A percentile compares a stretch with the other conserved stretches of the same genome.
Conservation (phyloP, 2,888 invertebrate genomes). For the Aspidiotus destructor region DNA sequence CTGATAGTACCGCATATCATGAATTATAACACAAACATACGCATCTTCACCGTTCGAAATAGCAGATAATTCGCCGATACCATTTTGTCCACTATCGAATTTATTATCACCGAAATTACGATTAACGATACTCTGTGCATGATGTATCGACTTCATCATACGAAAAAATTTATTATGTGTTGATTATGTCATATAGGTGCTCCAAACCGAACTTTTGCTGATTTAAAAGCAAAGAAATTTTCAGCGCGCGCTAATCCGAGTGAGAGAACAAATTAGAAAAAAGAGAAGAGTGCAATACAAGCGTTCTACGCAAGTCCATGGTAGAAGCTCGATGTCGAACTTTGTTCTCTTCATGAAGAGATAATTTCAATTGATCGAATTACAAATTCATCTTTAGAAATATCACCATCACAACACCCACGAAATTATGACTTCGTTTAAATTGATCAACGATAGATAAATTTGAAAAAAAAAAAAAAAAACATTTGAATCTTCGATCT, state of each 20-base stretch:
- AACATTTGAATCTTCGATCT: constrained; percentile 21
- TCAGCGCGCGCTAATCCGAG: constrained; percentile 32
- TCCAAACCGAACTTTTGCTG: constrained; percentile 21
- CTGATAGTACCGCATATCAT: constrained; percentile 28
- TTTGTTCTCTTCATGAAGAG: background rate
- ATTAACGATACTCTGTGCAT: constrained; percentile 19
- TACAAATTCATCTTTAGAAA: too few species aligned
- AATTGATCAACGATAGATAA: background rate
- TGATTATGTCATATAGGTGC: constrained; percentile 29
- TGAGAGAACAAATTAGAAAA: constrained; percentile 29
- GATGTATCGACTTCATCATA: constrained; percentile 19
- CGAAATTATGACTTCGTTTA: too few species aligned
- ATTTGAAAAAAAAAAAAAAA: background rate
- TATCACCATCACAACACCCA: background rate
- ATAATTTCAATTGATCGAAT: background rate
- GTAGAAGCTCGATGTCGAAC: constrained; percentile 9
- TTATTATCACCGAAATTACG: constrained; percentile 17
- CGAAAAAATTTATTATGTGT: constrained; percentile 28
- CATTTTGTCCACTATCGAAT: constrained; percentile 11
- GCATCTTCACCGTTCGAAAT: constrained; percentile 19
- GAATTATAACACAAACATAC: constrained; percentile 24
- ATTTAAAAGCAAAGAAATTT: constrained; percentile 25
- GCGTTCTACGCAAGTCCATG: constrained; percentile 26
- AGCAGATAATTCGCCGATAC: constrained; percentile 16
- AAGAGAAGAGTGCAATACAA: constrained; percentile 23